Evolutionary conservation across 2,113 vertebrate genomes (phyloP).

Genomic region (Heptranchias perlo): DNA sequence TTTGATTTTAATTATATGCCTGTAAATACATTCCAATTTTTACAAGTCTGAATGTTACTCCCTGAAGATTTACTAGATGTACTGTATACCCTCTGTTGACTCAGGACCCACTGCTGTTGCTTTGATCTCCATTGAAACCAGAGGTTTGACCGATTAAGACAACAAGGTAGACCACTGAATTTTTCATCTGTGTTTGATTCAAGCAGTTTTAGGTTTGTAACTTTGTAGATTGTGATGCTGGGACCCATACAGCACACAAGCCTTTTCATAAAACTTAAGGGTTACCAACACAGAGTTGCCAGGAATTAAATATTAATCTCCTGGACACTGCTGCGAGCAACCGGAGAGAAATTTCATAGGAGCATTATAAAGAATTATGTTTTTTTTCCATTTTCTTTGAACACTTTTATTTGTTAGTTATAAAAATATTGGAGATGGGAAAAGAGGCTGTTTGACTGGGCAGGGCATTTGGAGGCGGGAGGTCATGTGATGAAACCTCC

Average conservation of each 20-base stretch:
- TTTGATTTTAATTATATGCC: neutral
- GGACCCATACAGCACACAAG: neutral
- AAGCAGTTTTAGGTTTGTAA: neutral
- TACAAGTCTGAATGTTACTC: neutral
- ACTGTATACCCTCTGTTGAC: neutral
- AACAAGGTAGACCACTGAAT: neutral
- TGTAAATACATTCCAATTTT: slow-evolving; percentile 17
- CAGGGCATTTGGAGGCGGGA: too few species aligned
- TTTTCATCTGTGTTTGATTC: neutral
- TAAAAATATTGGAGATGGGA: too few species aligned
- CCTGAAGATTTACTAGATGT: too few species aligned
- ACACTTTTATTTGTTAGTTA: neutral
- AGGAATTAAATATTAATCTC: neutral
- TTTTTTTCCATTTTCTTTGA: neutral
- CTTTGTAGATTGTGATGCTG: neutral
- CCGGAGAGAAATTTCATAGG: neutral
- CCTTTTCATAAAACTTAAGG: neutral
- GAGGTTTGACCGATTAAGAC: neutral
- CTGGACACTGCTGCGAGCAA: neutral
- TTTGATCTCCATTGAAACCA: slow-evolving; percentile 29
- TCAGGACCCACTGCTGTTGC: neutral
- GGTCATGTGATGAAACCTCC: neutral
- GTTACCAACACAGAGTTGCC: neutral
- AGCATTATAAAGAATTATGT: neutral
- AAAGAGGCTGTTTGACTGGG: neutral